These are phyloP conservation scores for Drosophila setifemur DNA, from an alignment of 1,140 invertebrate species.

Conservation along the genomic window DNA sequence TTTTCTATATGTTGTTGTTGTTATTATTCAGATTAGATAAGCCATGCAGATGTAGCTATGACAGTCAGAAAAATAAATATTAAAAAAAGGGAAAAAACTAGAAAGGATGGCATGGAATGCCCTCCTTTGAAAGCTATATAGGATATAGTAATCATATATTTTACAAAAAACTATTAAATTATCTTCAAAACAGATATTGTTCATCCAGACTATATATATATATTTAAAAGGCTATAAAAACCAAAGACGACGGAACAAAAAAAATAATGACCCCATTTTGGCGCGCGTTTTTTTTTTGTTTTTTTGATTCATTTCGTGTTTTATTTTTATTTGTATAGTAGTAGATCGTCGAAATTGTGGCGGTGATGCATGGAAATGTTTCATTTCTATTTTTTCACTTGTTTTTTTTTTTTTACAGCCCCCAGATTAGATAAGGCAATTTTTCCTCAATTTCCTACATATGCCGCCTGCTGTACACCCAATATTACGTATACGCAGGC, in stretches of 20 bases:
- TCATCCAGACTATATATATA: too few relatives aligned
- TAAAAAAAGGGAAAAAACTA: not conserved
- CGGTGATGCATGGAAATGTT: slow-evolving; percentile 12
- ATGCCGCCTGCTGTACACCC: too few relatives aligned
- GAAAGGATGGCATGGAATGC: not conserved
- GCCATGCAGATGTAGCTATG: not conserved
- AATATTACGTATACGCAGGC: not conserved
- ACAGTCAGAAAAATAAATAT: slow-evolving; percentile 5
- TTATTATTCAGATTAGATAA: slow-evolving; percentile 24
- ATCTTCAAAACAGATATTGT: too few relatives aligned
- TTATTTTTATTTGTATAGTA: not conserved
- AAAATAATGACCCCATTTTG: slow-evolving; percentile 41
- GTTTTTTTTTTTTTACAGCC: slow-evolving; percentile 29
- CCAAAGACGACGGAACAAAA: slow-evolving; percentile 4
- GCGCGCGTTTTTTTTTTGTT: slow-evolving; percentile 20
- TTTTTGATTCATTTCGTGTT: not conserved
- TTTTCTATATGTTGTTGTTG: not conserved
- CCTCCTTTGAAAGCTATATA: too few relatives aligned
- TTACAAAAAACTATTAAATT: too few relatives aligned
- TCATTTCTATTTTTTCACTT: not conserved
- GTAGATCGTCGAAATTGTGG: slow-evolving; percentile 6
- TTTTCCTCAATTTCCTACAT: too few relatives aligned
- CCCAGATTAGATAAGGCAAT: slow-evolving; percentile 56
- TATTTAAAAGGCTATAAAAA: too few relatives aligned
- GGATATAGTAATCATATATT: too few relatives aligned